Evolutionary conservation across 2,797 vertebrate species (phyloP).

Genomic region (Cephalopachus bancanus): DNA sequence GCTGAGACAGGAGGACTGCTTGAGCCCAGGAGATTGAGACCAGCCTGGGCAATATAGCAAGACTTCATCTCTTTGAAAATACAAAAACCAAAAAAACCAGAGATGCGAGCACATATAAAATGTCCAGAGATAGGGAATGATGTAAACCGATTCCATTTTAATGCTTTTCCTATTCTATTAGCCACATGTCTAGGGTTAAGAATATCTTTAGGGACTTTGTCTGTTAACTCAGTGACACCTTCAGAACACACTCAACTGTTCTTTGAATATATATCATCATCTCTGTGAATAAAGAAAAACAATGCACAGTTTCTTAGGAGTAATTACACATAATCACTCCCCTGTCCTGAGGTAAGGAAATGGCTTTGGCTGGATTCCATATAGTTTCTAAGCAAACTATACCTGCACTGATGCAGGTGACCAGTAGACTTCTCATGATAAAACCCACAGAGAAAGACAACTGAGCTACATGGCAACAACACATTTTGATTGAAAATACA

Average conservation of each 20-base stretch:
- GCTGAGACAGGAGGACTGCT: too few species aligned
- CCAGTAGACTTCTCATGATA: neutral
- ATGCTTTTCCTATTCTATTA: neutral
- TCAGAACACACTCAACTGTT: neutral
- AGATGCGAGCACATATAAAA: neutral
- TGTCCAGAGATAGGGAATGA: neutral
- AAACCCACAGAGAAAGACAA: neutral
- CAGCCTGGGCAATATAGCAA: too few species aligned
- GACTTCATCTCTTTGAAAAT: too few species aligned
- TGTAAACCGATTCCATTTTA: neutral
- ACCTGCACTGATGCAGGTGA: neutral
- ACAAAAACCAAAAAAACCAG: too few species aligned
- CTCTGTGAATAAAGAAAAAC: neutral
- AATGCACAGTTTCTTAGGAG: neutral
- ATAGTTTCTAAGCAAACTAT: neutral
- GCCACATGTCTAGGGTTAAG: neutral
- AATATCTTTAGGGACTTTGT: neutral
- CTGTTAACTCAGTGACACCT: neutral
- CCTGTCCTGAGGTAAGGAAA: neutral
- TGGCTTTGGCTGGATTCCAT: neutral
- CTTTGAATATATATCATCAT: neutral
- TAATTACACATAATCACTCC: neutral
- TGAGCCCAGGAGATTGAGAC: too few species aligned
- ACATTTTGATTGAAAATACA: slow-evolving; percentile 31
- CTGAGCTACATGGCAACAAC: neutral